Evolutionary conservation across 2,888 invertebrate species (phyloP).

Genomic region (Apamea sordens): DNA sequence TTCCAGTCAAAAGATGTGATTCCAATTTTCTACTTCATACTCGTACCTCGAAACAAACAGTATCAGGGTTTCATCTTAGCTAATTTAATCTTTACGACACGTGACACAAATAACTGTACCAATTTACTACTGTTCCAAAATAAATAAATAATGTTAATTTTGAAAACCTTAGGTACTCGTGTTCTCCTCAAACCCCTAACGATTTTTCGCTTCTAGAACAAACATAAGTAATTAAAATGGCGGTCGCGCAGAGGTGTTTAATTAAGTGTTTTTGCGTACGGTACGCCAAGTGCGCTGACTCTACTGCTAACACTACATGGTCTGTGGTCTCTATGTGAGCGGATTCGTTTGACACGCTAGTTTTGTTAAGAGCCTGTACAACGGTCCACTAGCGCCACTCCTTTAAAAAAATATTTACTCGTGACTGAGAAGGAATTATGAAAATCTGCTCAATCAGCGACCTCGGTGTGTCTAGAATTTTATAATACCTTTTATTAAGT

Average conservation of each 20-base stretch:
- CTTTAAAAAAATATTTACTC: too few relatives aligned
- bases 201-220: conserved; percentile 39
- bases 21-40: background rate
- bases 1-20: background rate
- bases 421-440: too few relatives aligned
- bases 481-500: too few relatives aligned
- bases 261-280: conserved; percentile 72
- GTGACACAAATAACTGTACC: background rate
- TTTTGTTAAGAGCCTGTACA: background rate
- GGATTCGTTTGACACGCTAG: conserved; percentile 1
- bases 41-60: too few relatives aligned
- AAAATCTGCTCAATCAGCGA: too few relatives aligned
- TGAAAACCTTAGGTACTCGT: background rate
- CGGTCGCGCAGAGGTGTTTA: conserved; percentile 67
- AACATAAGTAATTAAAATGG: conserved; percentile 59
- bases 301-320: conserved; percentile 45
- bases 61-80: background rate
- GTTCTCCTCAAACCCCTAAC: background rate
- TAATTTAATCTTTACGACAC: background rate
- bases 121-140: background rate
- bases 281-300: conserved; percentile 55
- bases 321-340: conserved; percentile 55
- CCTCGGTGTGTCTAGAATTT: too few relatives aligned
- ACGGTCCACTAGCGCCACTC: too few relatives aligned
- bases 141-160: background rate